These are phyloP conservation scores for roundworm (Caenorhabditis elegans) DNA, from an alignment of 1,140 invertebrate genomes.

Conservation along the genomic window WBcel235 BX284606.5:15112501-15113000, in stretches of 20 bases:
- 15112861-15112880: slow-evolving; percentile 55
- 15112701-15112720: slow-evolving; percentile 51
- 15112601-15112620: slow-evolving; percentile 57
- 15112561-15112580: slow-evolving; percentile 58
- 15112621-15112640: slow-evolving; percentile 33
- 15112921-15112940: neutral
- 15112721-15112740: slow-evolving; percentile 61
- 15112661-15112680: slow-evolving; percentile 26
- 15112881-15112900: slow-evolving; percentile 65
- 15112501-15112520: too few species aligned
- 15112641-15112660: neutral
- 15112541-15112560: slow-evolving; percentile 63
- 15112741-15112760: slow-evolving; percentile 52
- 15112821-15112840: slow-evolving; percentile 63
- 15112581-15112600: slow-evolving; percentile 60
- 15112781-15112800: slow-evolving; percentile 28
- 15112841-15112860: slow-evolving; percentile 55
- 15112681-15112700: slow-evolving; percentile 35
- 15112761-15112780: too few species aligned
- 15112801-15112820: slow-evolving; percentile 61
- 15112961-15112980: slow-evolving; percentile 58
- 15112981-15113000: slow-evolving; percentile 59
- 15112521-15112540: too few species aligned
- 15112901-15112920: slow-evolving; percentile 59
- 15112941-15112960: neutral